Percentiles rank a stretch among this genome's conserved stretches.
These are phyloP conservation scores for Coboldia fuscipes DNA, from an alignment of 1,140 invertebrate species.

Conservation along the genomic window DNA sequence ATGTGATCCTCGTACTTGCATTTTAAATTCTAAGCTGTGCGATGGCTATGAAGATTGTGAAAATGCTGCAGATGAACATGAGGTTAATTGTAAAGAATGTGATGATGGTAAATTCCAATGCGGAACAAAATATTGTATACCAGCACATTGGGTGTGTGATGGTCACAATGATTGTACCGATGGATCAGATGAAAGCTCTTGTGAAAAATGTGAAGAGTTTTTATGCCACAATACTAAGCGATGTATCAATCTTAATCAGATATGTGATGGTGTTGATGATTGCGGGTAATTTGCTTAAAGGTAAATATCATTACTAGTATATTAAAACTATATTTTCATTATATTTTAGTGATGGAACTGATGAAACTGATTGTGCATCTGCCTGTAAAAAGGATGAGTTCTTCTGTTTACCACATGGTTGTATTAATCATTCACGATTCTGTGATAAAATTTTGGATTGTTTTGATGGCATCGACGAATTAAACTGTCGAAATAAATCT, in stretches of 20 bases:
- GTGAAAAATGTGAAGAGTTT: slow-evolving; percentile 39
- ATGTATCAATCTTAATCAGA: slow-evolving; percentile 45
- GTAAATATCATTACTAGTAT: slow-evolving; percentile 30
- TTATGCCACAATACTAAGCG: slow-evolving; percentile 43
- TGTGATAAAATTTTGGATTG: slow-evolving; percentile 59
- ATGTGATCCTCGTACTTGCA: slow-evolving; percentile 34
- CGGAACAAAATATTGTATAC: slow-evolving; percentile 40
- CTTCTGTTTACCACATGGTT: slow-evolving; percentile 46
- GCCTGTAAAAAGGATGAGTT: slow-evolving; percentile 19
- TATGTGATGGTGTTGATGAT: slow-evolving; percentile 50
- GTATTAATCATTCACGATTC: slow-evolving; percentile 42
- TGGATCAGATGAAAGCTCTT: slow-evolving; percentile 32
- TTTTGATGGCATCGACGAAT: slow-evolving; percentile 49
- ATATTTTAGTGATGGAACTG: slow-evolving; percentile 29
- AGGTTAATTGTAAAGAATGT: slow-evolving; percentile 28
- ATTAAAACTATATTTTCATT: slow-evolving; percentile 6
- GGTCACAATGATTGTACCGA: slow-evolving; percentile 14
- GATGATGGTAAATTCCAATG: slow-evolving; percentile 41
- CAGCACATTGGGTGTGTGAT: slow-evolving; percentile 49
- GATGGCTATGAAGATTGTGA: slow-evolving; percentile 40
- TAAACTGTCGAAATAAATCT: slow-evolving; percentile 14
- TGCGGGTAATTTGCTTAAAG: slow-evolving; percentile 33
- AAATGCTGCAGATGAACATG: slow-evolving; percentile 39
- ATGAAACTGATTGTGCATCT: slow-evolving; percentile 27
- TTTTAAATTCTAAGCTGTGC: slow-evolving; percentile 38